Evolutionary conservation across 2,113 vertebrate species (phyloP).

Genomic region (Mirounga angustirostris): DNA sequence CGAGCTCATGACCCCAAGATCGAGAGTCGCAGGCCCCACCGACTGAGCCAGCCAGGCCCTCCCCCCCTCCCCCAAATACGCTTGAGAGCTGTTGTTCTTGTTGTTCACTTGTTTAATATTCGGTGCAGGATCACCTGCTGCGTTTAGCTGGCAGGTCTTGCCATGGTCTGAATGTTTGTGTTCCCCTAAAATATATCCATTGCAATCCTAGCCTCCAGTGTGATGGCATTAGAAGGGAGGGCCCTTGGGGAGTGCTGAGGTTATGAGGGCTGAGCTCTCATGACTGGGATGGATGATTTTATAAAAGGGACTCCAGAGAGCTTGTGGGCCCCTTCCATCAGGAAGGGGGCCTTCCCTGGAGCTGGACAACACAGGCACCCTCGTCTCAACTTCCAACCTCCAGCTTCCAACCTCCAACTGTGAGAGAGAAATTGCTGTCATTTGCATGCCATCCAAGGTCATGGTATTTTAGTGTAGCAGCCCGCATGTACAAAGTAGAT

Average conservation of each 20-base stretch:
- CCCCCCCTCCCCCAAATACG: not conserved
- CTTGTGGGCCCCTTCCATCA: not conserved
- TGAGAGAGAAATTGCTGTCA: not conserved
- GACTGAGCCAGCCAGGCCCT: not conserved
- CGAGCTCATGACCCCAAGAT: not conserved
- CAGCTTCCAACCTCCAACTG: not conserved
- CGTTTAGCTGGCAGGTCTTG: not conserved
- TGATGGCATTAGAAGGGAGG: not conserved
- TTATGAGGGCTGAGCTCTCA: not conserved
- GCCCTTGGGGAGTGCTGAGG: not conserved
- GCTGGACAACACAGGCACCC: rapidly evolving
- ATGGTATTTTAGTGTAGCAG: too few relatives aligned
- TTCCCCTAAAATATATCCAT: not conserved
- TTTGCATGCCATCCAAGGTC: not conserved
- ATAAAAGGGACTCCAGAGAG: not conserved
- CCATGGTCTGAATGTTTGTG: not conserved
- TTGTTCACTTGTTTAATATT: not conserved
- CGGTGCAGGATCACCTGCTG: not conserved
- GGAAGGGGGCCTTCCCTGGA: not conserved
- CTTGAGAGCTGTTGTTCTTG: not conserved
- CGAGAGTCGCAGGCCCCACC: not conserved
- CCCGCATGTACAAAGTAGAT: not conserved
- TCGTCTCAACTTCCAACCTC: not conserved
- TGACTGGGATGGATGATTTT: not conserved
- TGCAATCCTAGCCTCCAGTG: not conserved